Evolutionary conservation across 2,113 vertebrate genomes (phyloP).

Genomic region (Vireo altiloquus): DNA sequence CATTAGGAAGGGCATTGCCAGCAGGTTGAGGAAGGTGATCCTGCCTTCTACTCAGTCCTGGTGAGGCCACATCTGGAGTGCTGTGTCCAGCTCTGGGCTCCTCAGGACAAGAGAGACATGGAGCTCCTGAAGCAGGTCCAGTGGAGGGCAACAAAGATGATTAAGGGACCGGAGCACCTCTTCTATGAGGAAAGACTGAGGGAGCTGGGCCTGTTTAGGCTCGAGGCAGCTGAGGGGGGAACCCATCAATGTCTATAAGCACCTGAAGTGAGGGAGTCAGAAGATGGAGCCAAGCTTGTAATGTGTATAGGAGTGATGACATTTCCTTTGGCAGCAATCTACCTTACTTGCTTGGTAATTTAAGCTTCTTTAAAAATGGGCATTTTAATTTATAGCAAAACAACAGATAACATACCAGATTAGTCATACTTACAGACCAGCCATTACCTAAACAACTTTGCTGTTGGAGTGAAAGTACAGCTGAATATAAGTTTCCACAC

Average conservation of each 20-base stretch:
- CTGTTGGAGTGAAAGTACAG: not conserved
- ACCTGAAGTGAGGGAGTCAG: not conserved
- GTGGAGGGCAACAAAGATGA: not conserved
- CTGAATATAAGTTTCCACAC: not conserved
- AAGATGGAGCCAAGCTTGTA: not conserved
- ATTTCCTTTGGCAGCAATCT: not conserved
- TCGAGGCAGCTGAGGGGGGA: not conserved
- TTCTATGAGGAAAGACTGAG: not conserved
- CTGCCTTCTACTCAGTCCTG: not conserved
- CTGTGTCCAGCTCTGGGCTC: not conserved
- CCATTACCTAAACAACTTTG: not conserved
- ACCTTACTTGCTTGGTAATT: not conserved
- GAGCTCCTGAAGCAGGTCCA: not conserved
- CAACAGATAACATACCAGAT: not conserved
- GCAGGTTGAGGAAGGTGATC: not conserved
- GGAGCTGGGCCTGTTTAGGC: not conserved
- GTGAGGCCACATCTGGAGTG: not conserved
- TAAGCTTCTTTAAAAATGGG: not conserved
- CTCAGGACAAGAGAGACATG: not conserved
- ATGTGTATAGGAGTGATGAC: not conserved
- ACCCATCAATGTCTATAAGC: fast-evolving
- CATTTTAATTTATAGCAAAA: not conserved
- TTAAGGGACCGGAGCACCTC: not conserved
- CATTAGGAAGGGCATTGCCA: not conserved
- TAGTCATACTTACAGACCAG: not conserved